Evolutionary conservation across 1,140 invertebrate genomes (phyloP), one percentile per base, ranked within the genome.

Genomic region (Drosophila truncata): DNA sequence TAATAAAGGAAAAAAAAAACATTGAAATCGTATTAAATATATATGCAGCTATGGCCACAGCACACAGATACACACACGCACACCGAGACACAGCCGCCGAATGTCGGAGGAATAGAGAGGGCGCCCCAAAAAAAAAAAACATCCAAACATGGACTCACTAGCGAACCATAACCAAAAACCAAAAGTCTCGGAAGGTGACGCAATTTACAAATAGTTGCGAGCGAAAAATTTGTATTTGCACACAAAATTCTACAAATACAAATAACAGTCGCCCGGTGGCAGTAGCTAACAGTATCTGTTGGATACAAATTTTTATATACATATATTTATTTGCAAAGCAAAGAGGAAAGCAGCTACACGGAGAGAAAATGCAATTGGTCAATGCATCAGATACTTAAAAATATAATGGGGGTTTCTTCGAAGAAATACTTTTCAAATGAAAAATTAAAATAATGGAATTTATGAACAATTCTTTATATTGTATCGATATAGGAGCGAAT

Each of bases 11-110:
- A 33, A 23, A 23, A 44, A 23, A 35, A 44, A 82, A 76, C 82
- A 84, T 88, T 88, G 80, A 80, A 88, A 88, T 78, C 62, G 72
- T 79, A 90, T 81, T 81, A 81, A 81, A 85, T 88, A 78, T 78
- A 14, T 72, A 88, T 88, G 78, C 80, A 86, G 58, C 75, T 84
- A 86, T 84, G 60, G 59, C 42, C 78, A 49, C 47, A 62, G 47
- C 44, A 59, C 46, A 57, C 16, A 60, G n/a, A n/a, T n/a, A n/a
- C 42, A 63, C 58, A 25, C 14, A n/a, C 11, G 52, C 52, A 85
- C 83, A 87, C 64, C 88, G 80, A 83, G 67, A 86, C 75, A 52
- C 55, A 35, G n/a, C 29, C 31, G 31, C 42, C n/a, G n/a, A n/a
- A n/a, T n/a, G n/a, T n/a, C n/a, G n/a, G n/a, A 33, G 27, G 64